Conservation (phyloP, 2,797 vertebrate species). For the Mormyrops boulengeri region DNA sequence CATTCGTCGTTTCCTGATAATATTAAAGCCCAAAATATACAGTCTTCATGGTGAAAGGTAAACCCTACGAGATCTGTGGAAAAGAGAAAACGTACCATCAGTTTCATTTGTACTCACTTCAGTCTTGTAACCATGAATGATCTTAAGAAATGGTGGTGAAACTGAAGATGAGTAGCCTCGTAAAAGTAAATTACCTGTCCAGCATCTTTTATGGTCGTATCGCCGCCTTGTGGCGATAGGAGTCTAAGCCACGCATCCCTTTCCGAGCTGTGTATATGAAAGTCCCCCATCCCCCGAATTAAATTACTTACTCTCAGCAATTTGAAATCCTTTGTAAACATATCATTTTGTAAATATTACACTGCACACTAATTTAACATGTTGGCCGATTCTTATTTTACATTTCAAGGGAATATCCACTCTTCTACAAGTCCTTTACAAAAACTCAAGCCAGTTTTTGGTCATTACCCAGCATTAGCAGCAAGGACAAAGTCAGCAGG, state of each 20-base stretch:
- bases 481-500: constrained; percentile 52
- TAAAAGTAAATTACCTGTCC: background rate
- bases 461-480: constrained; percentile 46
- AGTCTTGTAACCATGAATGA: background rate
- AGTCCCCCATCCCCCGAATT: background rate
- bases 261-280: constrained; percentile 40
- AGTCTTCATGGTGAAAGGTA: background rate
- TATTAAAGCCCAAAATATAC: background rate
- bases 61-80: background rate
- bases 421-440: background rate
- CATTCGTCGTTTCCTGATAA: background rate
- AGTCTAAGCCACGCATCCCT: constrained; percentile 49
- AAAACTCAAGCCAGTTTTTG: background rate
- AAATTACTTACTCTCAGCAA: background rate
- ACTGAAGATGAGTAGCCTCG: background rate
- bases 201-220: background rate
- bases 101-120: background rate
- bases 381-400: background rate
- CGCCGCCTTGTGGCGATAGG: constrained; percentile 25
- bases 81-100: background rate
- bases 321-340: background rate
- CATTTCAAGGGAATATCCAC: background rate
- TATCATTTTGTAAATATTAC: background rate
- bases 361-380: background rate
- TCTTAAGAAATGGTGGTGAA: background rate